Evolutionary conservation across 2,113 vertebrate species (phyloP).

Genomic region (Embiotoca jacksoni): DNA sequence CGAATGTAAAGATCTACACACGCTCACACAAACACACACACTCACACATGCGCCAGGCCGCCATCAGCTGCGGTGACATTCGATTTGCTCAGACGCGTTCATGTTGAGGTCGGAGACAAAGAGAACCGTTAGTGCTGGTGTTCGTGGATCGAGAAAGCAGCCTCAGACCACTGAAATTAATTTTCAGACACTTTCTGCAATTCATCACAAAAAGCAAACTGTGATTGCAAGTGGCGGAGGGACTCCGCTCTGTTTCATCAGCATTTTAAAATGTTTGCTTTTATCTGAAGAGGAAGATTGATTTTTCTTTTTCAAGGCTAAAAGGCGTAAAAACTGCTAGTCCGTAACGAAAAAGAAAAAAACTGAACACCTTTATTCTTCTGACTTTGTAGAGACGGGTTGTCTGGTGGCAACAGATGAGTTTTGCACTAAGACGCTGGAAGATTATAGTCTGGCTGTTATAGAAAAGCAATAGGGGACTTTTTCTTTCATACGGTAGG

Average conservation of each 20-base stretch:
- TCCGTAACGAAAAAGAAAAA: conserved; percentile 14
- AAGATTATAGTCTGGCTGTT: conserved; percentile 59
- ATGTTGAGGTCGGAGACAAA: conserved; percentile 26
- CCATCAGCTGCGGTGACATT: conserved; percentile 17
- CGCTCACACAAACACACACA: conserved; percentile 14
- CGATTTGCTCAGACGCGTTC: conserved; percentile 22
- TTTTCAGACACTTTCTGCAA: conserved; percentile 24
- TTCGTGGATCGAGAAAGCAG: not conserved
- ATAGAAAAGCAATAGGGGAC: conserved; percentile 41
- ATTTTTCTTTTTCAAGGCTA: conserved; percentile 37
- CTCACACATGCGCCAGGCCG: not conserved
- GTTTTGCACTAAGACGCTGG: conserved; percentile 56
- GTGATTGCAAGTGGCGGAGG: conserved; percentile 9
- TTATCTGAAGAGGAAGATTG: conserved; percentile 42
- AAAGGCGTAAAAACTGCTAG: conserved; percentile 48
- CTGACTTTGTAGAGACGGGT: conserved; percentile 50
- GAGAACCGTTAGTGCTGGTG: conserved; percentile 15
- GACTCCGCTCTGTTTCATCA: conserved; percentile 29
- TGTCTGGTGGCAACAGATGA: conserved; percentile 59
- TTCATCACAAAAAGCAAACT: conserved; percentile 33
- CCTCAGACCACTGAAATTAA: conserved; percentile 22
- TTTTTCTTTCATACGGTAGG: conserved; percentile 38
- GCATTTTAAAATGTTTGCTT: conserved; percentile 60
- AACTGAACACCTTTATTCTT: conserved; percentile 26
- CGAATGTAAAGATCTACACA: conserved; percentile 50